A percentile compares a stretch with the other conserved stretches of the same genome.
Evolutionary conservation across 2,888 invertebrate genomes (phyloP).

Genomic region (Trachelus troglodyta): DNA sequence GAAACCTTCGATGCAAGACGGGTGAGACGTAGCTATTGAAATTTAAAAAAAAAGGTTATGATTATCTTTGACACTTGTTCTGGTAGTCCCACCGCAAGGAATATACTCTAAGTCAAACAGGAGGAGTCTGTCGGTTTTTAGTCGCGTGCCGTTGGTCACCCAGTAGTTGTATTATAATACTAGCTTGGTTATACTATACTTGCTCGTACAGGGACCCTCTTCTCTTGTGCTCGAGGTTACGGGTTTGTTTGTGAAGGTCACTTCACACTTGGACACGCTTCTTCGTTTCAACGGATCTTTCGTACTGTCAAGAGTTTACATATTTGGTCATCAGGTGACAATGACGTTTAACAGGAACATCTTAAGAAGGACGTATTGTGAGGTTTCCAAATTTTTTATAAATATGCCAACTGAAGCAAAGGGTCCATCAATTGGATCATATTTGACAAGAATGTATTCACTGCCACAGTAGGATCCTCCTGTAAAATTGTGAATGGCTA

Average conservation of each 20-base stretch:
- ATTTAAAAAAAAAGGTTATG: background rate
- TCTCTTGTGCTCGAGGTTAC: background rate
- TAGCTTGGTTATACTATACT: background rate
- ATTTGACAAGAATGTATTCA: background rate
- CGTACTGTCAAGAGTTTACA: background rate
- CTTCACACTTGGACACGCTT: slow-evolving; percentile 1
- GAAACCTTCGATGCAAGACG: background rate
- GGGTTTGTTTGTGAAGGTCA: background rate
- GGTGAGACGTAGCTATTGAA: background rate
- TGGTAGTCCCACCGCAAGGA: background rate
- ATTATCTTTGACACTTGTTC: background rate
- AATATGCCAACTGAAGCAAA: background rate
- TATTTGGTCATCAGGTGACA: background rate
- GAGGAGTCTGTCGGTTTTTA: slow-evolving; percentile 1
- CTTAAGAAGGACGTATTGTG: background rate
- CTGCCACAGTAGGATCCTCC: background rate
- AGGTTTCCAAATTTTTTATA: background rate
- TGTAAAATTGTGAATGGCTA: background rate
- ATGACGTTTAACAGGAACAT: background rate
- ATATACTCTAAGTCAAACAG: background rate
- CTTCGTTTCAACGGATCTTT: background rate
- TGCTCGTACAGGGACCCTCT: background rate
- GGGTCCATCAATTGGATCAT: background rate
- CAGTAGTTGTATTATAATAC: slow-evolving; percentile 3
- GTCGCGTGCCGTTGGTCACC: slow-evolving; percentile 8